Conservation (phyloP, 1,140 invertebrate species). For the Zaprionus ghesquierei region DNA sequence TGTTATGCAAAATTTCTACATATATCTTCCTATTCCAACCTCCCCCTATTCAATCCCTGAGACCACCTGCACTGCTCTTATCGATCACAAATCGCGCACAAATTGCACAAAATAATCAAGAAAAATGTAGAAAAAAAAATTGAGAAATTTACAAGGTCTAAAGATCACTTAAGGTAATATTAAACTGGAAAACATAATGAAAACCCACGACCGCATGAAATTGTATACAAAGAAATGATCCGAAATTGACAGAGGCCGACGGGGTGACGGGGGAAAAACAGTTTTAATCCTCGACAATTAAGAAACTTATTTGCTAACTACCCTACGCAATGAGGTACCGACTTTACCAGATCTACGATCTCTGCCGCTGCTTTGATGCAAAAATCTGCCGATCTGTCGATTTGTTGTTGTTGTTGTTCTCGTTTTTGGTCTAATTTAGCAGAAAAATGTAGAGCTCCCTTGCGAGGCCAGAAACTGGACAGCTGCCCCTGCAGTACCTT, state of each 20-base stretch:
- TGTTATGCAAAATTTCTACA: too few species aligned
- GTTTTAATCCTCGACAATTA: constrained; percentile 50
- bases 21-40: not conserved
- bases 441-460: constrained; percentile 43
- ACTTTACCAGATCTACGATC: constrained; percentile 53
- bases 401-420: too few species aligned
- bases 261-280: not conserved
- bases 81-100: constrained; percentile 9
- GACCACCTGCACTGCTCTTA: constrained; percentile 57
- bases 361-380: constrained; percentile 34
- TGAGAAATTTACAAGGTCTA: constrained; percentile 39
- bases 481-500: constrained; percentile 31
- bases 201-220: constrained; percentile 60
- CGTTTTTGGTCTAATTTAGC: constrained; percentile 59
- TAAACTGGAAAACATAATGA: constrained; percentile 37
- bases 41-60: not conserved
- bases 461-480: constrained; percentile 55
- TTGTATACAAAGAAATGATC: constrained; percentile 41
- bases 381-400: constrained; percentile 31
- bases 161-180: constrained; percentile 56
- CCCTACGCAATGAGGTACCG: constrained; percentile 18
- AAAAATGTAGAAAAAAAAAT: constrained; percentile 36
- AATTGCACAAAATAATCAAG: constrained; percentile 26
- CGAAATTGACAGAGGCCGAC: not conserved
- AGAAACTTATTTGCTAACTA: constrained; percentile 30